A percentile compares a stretch with the other conserved stretches of the same genome.
Evolutionary conservation across 2,113 vertebrate genomes (phyloP).

Genomic region (Probosciger aterrimus): DNA sequence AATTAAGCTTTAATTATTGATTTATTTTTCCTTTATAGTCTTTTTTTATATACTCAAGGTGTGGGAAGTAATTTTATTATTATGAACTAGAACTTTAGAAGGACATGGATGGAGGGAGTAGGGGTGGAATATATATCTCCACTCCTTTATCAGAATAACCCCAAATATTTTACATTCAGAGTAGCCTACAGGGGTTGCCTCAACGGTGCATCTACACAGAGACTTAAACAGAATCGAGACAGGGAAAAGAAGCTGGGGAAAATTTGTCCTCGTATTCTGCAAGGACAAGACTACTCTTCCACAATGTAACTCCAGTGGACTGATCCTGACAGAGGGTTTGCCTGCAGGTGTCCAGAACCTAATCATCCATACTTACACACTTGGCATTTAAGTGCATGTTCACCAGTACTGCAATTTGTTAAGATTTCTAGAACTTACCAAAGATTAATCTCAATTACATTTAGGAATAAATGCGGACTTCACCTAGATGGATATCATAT

Average conservation of each 20-base stretch:
- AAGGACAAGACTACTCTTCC: neutral
- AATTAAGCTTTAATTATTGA: neutral
- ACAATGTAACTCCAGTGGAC: neutral
- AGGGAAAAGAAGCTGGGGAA: neutral
- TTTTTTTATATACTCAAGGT: neutral
- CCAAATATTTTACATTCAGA: neutral
- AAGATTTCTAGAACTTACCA: neutral
- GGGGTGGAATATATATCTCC: neutral
- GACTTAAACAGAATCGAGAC: neutral
- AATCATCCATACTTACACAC: neutral
- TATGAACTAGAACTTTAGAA: neutral
- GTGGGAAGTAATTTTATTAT: neutral
- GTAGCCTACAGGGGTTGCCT: neutral
- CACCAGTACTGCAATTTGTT: neutral
- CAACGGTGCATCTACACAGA: neutral
- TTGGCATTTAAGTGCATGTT: neutral
- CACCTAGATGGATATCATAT: neutral
- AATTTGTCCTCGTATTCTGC: neutral
- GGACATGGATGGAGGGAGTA: too few relatives aligned
- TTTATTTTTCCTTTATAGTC: neutral
- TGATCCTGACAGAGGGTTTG: neutral
- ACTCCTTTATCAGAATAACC: neutral
- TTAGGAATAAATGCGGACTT: neutral
- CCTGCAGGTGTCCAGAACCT: neutral
- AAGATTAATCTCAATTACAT: neutral